Conservation (phyloP, 2,888 invertebrate genomes). For the Brenthis hecate region DNA sequence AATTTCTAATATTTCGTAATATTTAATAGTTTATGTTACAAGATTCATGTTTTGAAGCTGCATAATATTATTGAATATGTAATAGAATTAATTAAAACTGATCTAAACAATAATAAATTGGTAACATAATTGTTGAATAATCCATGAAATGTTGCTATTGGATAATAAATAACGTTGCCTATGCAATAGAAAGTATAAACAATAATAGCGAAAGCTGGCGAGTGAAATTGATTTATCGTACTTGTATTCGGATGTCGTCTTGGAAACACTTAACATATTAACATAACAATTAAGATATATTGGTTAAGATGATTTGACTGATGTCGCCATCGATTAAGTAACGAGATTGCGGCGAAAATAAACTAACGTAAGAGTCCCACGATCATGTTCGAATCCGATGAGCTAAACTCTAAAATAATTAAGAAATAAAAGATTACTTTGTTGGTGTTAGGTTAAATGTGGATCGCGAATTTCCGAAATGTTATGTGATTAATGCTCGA, state of each 20-base stretch:
- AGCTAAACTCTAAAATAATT: neutral
- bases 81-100: conserved; percentile 20
- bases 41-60: conserved; percentile 14
- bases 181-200: conserved; percentile 79
- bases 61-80: conserved; percentile 14
- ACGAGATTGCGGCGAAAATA: conserved; percentile 40
- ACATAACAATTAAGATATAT: conserved; percentile 77
- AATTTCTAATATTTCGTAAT: conserved; percentile 9
- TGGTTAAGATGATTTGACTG: conserved; percentile 62
- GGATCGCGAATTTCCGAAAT: conserved; percentile 4
- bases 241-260: conserved; percentile 64
- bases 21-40: conserved; percentile 9
- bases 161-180: conserved; percentile 59
- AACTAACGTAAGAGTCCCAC: conserved; percentile 16
- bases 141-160: conserved; percentile 69
- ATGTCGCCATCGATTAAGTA: conserved; percentile 51
- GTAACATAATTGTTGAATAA: conserved; percentile 65
- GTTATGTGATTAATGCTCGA: conserved; percentile 6
- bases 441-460: conserved; percentile 1
- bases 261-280: conserved; percentile 75
- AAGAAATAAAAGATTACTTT: neutral
- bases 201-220: conserved; percentile 78
- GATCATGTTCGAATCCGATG: neutral
- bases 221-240: conserved; percentile 80
- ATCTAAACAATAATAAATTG: conserved; percentile 27